phyloP scores from a whole-genome alignment of 2,797 vertebrate species.

The Hirundo rustica region DNA sequence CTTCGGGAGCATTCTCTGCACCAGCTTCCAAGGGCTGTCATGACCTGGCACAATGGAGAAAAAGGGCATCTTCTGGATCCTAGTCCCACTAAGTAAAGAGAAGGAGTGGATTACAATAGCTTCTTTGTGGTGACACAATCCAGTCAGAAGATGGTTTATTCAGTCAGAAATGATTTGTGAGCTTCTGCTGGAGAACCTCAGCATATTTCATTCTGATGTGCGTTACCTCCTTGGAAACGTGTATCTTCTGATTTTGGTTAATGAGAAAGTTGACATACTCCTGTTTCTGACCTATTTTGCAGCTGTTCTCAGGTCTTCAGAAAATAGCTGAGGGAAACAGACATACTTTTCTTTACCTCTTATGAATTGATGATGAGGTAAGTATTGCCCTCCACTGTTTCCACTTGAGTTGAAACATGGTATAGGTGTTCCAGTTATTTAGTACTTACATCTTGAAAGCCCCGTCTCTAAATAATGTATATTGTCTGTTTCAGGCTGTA shows the following conservation, averaged over 20 bases:
- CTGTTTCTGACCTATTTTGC: neutral
- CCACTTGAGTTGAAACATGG: accelerated
- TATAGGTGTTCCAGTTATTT: neutral
- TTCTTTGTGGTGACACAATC: neutral
- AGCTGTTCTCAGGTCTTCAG: neutral
- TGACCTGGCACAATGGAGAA: neutral
- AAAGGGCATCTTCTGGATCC: neutral
- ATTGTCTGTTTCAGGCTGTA: neutral
- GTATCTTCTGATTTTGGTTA: neutral
- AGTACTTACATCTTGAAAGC: neutral
- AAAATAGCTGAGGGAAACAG: neutral
- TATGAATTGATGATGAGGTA: neutral
- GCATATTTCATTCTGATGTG: neutral
- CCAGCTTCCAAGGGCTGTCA: neutral
- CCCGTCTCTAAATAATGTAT: neutral
- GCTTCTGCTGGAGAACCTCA: neutral
- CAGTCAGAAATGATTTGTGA: neutral
- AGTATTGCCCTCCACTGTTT: neutral
- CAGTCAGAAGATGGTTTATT: neutral
- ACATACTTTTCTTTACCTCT: neutral
- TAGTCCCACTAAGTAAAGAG: too few relatives aligned
- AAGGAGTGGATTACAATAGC: neutral
- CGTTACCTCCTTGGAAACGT: neutral
- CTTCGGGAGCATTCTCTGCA: neutral
- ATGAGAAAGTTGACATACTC: neutral